Evolutionary conservation across 92 coral and sea anemone genomes (phyloP).

Genomic region (Meandrina meandrites): DNA sequence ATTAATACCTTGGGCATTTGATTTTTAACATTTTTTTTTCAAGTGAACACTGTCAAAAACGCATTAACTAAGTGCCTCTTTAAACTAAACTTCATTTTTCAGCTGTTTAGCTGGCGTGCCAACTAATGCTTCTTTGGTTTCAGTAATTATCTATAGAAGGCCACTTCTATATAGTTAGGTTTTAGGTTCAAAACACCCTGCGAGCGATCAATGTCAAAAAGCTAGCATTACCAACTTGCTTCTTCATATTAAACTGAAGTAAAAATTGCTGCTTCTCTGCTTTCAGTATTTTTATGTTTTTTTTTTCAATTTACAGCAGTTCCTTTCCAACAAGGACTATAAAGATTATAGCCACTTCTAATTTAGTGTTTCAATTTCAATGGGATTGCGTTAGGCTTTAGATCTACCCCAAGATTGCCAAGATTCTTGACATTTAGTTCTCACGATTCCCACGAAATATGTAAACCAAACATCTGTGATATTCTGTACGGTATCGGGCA

Average conservation of each 20-base stretch:
- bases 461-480: conserved; percentile 42
- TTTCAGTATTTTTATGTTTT: not conserved
- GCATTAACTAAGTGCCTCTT: not conserved
- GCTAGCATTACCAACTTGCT: not conserved
- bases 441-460: conserved; percentile 2
- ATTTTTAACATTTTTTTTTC: not conserved
- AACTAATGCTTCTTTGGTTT: not conserved
- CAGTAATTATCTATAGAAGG: not conserved
- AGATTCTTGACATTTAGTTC: not conserved
- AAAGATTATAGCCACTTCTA: not conserved
- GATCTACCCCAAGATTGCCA: not conserved
- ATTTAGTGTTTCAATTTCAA: not conserved
- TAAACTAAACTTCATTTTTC: not conserved
- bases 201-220: not conserved
- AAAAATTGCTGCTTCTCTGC: not conserved
- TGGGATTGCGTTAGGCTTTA: not conserved
- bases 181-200: not conserved
- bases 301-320: not conserved
- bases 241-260: not conserved
- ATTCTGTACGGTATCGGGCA: conserved; percentile 79
- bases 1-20: not conserved
- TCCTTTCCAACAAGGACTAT: not conserved
- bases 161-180: not conserved
- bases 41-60: conserved; percentile 14
- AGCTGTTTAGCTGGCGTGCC: not conserved